phyloP scores from a whole-genome alignment of 2,113 vertebrate species.

The Dolichotis patagonum region DNA sequence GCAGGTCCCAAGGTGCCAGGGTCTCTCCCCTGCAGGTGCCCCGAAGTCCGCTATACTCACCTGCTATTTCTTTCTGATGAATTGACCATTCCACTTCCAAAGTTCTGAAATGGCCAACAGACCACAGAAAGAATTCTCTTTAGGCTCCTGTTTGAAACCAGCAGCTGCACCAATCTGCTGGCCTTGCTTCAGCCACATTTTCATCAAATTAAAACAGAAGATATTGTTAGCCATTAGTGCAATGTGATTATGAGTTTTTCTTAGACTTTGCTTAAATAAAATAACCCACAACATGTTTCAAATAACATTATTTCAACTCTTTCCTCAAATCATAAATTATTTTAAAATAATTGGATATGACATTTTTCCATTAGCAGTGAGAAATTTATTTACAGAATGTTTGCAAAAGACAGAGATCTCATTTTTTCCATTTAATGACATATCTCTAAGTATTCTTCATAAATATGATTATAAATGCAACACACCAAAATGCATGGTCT shows the following conservation, averaged over 20 bases:
- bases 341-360: neutral
- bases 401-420: conserved; percentile 16
- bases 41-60: too few species aligned
- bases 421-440: neutral
- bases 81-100: too few species aligned
- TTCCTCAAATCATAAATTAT: conserved; percentile 4
- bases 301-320: neutral
- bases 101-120: too few species aligned
- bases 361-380: neutral
- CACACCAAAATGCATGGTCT: neutral
- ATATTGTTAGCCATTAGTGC: neutral
- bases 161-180: too few species aligned
- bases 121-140: too few species aligned
- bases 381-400: neutral
- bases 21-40: too few species aligned
- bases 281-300: neutral
- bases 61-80: too few species aligned
- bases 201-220: neutral
- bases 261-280: neutral
- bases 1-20: too few species aligned
- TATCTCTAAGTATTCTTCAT: neutral
- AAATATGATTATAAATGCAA: neutral
- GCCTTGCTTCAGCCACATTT: too few species aligned
- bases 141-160: too few species aligned
- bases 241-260: neutral